Evolutionary conservation across 2,888 invertebrate genomes (phyloP).

Genomic region (Thymelicus sylvestris): DNA sequence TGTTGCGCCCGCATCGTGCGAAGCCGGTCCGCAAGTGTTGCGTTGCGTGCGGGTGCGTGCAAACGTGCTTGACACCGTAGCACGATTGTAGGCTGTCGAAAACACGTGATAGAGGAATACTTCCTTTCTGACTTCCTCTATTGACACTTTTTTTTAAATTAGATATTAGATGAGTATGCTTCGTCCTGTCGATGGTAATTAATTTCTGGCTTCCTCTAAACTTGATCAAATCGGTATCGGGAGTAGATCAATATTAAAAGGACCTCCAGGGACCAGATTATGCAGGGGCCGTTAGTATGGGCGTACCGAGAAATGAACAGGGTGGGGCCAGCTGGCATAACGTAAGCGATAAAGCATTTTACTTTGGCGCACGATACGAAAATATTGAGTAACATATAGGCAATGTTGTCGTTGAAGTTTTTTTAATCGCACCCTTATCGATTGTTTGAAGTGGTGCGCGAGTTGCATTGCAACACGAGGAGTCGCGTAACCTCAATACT

Average conservation of each 20-base stretch:
- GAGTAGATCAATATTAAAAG: too few species aligned
- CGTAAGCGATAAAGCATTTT: too few species aligned
- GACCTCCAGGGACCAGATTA: too few species aligned
- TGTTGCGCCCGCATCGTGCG: slow-evolving; percentile 24
- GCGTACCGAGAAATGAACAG: too few species aligned
- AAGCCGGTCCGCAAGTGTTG: not conserved
- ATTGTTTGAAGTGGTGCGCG: slow-evolving; percentile 10
- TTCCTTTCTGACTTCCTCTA: slow-evolving; percentile 9
- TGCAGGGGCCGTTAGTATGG: too few species aligned
- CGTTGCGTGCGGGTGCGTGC: not conserved
- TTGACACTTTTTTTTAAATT: not conserved
- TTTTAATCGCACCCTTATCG: slow-evolving; percentile 1
- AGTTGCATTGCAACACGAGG: slow-evolving; percentile 28
- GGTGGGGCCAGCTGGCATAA: too few species aligned
- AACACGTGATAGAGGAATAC: slow-evolving; percentile 9
- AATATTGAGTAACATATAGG: not conserved
- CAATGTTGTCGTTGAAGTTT: not conserved
- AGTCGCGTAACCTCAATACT: slow-evolving; percentile 32
- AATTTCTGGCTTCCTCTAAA: too few species aligned
- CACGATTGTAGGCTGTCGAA: not conserved
- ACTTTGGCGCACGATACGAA: not conserved
- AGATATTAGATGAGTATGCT: too few species aligned
- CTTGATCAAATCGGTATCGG: too few species aligned
- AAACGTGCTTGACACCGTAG: not conserved
- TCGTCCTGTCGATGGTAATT: too few species aligned